phyloP scores from a whole-genome alignment of 2,888 invertebrate genomes.

The Furcula furcula region DNA sequence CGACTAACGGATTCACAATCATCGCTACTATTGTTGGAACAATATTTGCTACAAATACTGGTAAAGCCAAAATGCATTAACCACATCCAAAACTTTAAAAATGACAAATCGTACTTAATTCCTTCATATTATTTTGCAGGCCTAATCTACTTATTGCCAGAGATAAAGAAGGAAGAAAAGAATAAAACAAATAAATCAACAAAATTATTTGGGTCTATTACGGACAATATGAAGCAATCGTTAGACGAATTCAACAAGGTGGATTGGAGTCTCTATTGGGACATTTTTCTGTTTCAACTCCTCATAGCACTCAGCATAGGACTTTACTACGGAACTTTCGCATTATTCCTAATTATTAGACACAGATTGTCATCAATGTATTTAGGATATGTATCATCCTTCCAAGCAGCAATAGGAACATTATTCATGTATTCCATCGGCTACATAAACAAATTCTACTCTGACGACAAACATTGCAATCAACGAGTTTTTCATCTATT shows the following conservation, averaged over 20 bases:
- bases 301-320: slow-evolving; percentile 70
- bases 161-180: slow-evolving; percentile 23
- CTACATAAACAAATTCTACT: slow-evolving; percentile 62
- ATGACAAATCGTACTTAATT: neutral
- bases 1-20: slow-evolving; percentile 72
- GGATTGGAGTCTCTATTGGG: slow-evolving; percentile 76
- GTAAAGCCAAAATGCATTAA: too few species aligned
- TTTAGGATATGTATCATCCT: slow-evolving; percentile 79
- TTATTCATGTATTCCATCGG: slow-evolving; percentile 65
- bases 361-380: slow-evolving; percentile 66
- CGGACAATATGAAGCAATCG: slow-evolving; percentile 44
- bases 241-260: slow-evolving; percentile 64
- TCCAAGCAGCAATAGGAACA: slow-evolving; percentile 69
- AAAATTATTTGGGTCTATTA: slow-evolving; percentile 32
- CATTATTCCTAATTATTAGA: slow-evolving; percentile 63
- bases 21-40: slow-evolving; percentile 48
- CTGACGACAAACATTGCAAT: slow-evolving; percentile 54
- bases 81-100: neutral
- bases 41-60: slow-evolving; percentile 38
- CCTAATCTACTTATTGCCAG: slow-evolving; percentile 36
- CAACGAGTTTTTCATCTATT: slow-evolving; percentile 69
- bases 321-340: slow-evolving; percentile 72
- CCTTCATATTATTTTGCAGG: slow-evolving; percentile 29
- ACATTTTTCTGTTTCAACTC: slow-evolving; percentile 73
- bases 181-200: slow-evolving; percentile 17